phyloP scores from a whole-genome alignment of 2,888 invertebrate genomes.

The Nymphalis c-album region DNA sequence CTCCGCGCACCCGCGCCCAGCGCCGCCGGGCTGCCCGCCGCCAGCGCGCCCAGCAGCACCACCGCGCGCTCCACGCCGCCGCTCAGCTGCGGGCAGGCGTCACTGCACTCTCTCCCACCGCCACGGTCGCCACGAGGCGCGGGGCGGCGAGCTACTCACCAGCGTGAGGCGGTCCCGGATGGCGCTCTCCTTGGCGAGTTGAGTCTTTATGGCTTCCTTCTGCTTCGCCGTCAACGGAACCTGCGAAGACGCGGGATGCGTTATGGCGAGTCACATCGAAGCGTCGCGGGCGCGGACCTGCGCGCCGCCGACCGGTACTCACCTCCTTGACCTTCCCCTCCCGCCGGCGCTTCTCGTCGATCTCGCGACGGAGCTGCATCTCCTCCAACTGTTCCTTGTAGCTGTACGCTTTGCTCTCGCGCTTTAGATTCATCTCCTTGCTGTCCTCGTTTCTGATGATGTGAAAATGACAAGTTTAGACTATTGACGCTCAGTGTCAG shows the following conservation, averaged over 20 bases:
- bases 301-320: background rate
- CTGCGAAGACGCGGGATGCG: slow-evolving; percentile 46
- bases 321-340: slow-evolving; percentile 88
- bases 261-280: background rate
- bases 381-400: slow-evolving; percentile 98
- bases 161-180: slow-evolving; percentile 86
- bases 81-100: slow-evolving; percentile 51
- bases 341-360: slow-evolving; percentile 92
- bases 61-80: slow-evolving; percentile 54
- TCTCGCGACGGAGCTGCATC: slow-evolving; percentile 93
- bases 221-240: slow-evolving; percentile 88
- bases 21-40: slow-evolving; percentile 52
- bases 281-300: background rate
- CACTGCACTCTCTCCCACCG: too few species aligned
- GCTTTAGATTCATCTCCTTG: slow-evolving; percentile 89
- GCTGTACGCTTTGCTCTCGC: slow-evolving; percentile 98
- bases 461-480: too few species aligned
- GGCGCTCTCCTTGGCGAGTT: slow-evolving; percentile 91
- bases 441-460: slow-evolving; percentile 69
- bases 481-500: background rate
- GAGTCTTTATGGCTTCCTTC: slow-evolving; percentile 93
- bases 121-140: too few species aligned
- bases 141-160: slow-evolving; percentile 60
- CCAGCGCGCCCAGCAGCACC: slow-evolving; percentile 60
- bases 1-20: slow-evolving; percentile 54